These are phyloP conservation scores for Apostichopus parvimensis DNA, from an alignment of 35 echinoderm and acorn worm species.

Conservation along the genomic window DNA sequence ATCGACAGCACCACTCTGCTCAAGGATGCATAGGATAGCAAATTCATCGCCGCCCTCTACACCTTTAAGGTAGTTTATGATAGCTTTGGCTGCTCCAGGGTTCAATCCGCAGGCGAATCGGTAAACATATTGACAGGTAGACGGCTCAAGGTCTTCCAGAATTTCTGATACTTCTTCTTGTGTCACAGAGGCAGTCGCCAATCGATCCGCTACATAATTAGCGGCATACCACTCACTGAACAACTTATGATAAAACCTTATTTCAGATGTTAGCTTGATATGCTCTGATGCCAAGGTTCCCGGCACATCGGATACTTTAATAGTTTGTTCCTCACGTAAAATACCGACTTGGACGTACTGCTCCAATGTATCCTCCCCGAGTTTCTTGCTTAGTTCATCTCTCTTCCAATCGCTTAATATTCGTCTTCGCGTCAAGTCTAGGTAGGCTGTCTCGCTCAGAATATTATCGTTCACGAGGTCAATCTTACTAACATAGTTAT, in stretches of 20 bases:
- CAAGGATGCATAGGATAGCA: neutral
- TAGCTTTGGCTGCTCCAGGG: neutral
- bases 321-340: neutral
- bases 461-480: neutral
- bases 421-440: neutral
- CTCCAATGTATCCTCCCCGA: neutral
- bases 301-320: neutral
- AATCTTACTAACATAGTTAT: neutral
- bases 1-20: neutral
- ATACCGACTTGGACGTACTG: neutral
- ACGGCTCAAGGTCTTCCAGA: neutral
- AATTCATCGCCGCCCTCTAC: neutral
- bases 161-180: neutral
- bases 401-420: neutral
- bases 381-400: neutral
- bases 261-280: neutral
- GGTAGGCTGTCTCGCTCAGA: neutral
- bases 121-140: neutral
- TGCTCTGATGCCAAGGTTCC: neutral
- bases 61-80: neutral
- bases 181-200: neutral
- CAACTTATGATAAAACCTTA: constrained; percentile 24
- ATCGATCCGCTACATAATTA: neutral
- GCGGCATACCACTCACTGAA: constrained; percentile 32
- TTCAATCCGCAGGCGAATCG: constrained; percentile 31